A percentile compares a stretch with the other conserved stretches of the same genome.
Evolutionary conservation across 2,888 invertebrate genomes (phyloP).

Genomic region (Eupithecia vulgata): DNA sequence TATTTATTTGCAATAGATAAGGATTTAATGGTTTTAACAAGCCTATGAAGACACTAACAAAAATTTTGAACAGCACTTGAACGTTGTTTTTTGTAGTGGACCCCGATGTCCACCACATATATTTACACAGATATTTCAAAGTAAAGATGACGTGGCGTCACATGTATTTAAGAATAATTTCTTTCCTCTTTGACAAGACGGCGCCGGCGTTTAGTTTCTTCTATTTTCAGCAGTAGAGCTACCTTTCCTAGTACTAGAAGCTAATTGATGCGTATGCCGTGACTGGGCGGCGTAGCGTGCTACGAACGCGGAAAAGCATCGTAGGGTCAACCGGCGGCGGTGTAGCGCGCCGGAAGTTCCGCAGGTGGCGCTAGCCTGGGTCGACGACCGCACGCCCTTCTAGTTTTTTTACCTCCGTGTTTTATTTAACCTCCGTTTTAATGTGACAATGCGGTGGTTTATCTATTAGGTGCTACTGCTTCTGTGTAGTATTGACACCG

Average conservation of each 20-base stretch:
- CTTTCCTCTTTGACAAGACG: not conserved
- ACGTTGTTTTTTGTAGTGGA: not conserved
- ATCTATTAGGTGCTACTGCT: not conserved
- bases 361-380: slow-evolving; percentile 48
- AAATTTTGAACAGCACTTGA: not conserved
- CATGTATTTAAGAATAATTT: too few species aligned
- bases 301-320: slow-evolving; percentile 54
- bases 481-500: not conserved
- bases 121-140: too few species aligned
- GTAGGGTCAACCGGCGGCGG: slow-evolving; percentile 50
- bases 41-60: not conserved
- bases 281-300: slow-evolving; percentile 38
- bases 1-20: too few species aligned
- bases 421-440: slow-evolving; percentile 29
- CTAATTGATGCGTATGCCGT: slow-evolving; percentile 1
- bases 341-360: slow-evolving; percentile 48
- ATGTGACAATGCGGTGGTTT: slow-evolving; percentile 13
- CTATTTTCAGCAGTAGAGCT: not conserved
- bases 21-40: too few species aligned
- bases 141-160: not conserved
- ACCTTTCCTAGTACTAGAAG: not conserved
- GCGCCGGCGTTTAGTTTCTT: not conserved
- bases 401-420: slow-evolving; percentile 46
- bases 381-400: slow-evolving; percentile 62
- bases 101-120: too few species aligned